These are phyloP conservation scores for Sprattus sprattus DNA, from an alignment of 2,113 vertebrate genomes.

Conservation along the genomic window DNA sequence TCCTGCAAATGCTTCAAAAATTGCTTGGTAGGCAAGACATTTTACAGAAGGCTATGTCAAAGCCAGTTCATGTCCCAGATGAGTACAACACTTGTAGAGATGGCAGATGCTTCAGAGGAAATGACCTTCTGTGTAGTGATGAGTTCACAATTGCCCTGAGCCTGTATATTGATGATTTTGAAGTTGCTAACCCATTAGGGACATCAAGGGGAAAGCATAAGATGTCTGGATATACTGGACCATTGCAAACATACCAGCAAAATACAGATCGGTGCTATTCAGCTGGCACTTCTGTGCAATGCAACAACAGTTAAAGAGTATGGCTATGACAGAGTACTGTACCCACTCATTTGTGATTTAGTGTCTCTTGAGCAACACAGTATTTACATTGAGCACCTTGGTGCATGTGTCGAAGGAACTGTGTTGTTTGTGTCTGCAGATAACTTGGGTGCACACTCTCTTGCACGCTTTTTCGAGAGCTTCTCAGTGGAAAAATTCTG, in stretches of 20 bases:
- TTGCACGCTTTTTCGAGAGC: constrained; percentile 1
- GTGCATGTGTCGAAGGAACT: too few species aligned
- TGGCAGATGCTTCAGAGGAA: constrained; percentile 18
- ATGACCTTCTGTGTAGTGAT: constrained; percentile 1
- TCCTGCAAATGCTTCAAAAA: constrained; percentile 20
- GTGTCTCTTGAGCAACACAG: too few species aligned
- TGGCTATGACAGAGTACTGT: too few species aligned
- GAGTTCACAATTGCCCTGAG: background rate
- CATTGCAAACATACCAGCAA: too few species aligned
- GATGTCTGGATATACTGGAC: background rate
- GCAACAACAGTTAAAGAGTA: too few species aligned
- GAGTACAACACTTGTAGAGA: constrained; percentile 15
- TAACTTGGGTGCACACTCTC: too few species aligned
- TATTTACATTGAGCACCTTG: too few species aligned
- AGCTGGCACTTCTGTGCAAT: too few species aligned
- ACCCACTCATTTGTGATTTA: too few species aligned
- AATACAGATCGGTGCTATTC: too few species aligned
- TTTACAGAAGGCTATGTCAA: constrained; percentile 16
- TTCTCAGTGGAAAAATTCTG: constrained; percentile 13
- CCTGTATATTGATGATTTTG: constrained; percentile 1
- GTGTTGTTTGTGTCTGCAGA: background rate
- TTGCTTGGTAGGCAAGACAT: background rate
- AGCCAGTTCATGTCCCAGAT: constrained; percentile 11
- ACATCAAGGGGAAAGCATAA: background rate
- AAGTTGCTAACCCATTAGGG: background rate